These are phyloP conservation scores for Cyprinella venusta DNA, from an alignment of 2,797 vertebrate genomes.

Conservation along the genomic window DNA sequence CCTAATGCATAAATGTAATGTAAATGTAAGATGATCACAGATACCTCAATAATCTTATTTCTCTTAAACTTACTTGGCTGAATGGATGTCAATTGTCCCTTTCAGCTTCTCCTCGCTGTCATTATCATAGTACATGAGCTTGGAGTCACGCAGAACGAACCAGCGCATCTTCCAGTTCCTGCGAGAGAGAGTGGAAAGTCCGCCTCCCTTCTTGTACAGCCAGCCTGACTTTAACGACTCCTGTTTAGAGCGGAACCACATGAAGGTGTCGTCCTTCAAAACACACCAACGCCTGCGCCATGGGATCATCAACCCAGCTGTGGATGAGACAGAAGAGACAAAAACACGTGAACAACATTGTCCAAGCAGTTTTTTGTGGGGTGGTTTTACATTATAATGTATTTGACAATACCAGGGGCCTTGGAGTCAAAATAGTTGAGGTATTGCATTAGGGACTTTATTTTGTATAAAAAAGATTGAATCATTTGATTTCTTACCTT, in stretches of 20 bases:
- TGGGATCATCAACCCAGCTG: conserved; percentile 91
- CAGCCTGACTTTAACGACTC: conserved; percentile 93
- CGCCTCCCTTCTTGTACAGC: conserved; percentile 93
- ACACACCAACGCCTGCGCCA: conserved; percentile 94
- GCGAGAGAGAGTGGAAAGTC: conserved; percentile 89
- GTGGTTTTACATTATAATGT: not conserved
- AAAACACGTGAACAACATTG: not conserved
- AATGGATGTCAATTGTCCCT: conserved; percentile 89
- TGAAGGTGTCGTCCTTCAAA: conserved; percentile 92
- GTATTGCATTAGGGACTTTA: not conserved
- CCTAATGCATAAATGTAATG: too few relatives aligned
- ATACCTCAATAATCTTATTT: not conserved
- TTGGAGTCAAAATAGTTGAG: not conserved
- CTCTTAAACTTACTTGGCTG: conserved; percentile 82
- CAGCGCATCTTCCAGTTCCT: conserved; percentile 96
- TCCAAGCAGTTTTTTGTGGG: not conserved
- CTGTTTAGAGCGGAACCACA: conserved; percentile 97
- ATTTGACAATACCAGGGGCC: not conserved
- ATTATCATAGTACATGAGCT: conserved; percentile 93
- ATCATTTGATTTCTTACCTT: conserved; percentile 74
- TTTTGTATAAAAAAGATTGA: not conserved
- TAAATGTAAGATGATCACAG: not conserved
- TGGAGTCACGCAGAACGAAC: conserved; percentile 90
- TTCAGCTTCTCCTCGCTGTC: conserved; percentile 93
- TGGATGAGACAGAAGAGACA: not conserved